Evolutionary conservation across 35 echinoderm and acorn worm genomes (phyloP).

Genomic region (Ophioderma brevispina): DNA sequence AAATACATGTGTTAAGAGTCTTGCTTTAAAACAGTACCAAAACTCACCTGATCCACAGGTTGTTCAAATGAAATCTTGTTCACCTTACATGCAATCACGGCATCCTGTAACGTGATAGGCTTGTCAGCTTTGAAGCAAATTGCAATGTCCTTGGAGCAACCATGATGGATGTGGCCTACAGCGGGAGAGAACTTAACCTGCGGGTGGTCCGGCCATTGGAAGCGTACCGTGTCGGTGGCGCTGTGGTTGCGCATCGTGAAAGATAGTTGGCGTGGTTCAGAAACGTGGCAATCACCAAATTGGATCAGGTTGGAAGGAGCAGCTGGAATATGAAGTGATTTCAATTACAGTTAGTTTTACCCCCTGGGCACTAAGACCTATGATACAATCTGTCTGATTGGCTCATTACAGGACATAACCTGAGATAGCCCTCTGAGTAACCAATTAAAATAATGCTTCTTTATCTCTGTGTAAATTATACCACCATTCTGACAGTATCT

Average conservation of each 20-base stretch:
- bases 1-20: no score
- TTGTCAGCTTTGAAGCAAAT: conserved; percentile 83
- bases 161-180: conserved; percentile 87
- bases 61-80: conserved; percentile 90
- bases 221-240: conserved; percentile 70
- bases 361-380: no score
- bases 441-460: no score
- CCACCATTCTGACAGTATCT: no score
- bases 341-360: no score
- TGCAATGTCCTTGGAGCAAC: conserved; percentile 81
- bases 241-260: conserved; percentile 98
- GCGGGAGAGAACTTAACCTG: conserved; percentile 94
- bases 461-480: no score
- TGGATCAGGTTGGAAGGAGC: conserved; percentile 88
- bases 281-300: conserved; percentile 93
- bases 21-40: no score
- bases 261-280: conserved; percentile 69
- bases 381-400: no score
- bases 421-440: no score
- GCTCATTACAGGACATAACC: no score
- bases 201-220: conserved; percentile 96
- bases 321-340: conserved; percentile 60
- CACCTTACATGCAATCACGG: conserved; percentile 70
- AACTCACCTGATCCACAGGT: conserved; percentile 82
- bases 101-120: conserved; percentile 61